Base-by-base conservation (phyloP, 2,888 invertebrate genomes). In the Sesia apiformis region DNA sequence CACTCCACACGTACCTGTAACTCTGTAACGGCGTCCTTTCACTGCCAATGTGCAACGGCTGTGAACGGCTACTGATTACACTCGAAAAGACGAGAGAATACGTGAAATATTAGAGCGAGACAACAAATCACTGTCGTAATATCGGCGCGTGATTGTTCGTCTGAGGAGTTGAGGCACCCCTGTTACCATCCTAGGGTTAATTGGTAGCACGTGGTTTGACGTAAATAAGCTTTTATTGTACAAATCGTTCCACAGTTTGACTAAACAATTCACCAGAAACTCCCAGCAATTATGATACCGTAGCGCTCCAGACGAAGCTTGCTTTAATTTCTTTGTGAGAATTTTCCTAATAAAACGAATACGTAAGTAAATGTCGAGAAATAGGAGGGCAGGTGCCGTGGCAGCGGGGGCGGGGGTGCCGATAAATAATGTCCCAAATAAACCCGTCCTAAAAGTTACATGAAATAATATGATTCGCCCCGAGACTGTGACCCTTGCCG, bases 331-430 rank as follows among this genome's bases (percentile, higher is more conserved):
- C 68, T 70, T 63, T 60, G 57, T 4, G 56, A 55, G 60, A 67
- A 62, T 66, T 65, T 63, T 63, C 58, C 58, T 58, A 56, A 59
- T 60, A 61, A 61, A 70, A 67, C 62, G 62, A 64, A 66, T 63
- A 60, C 62, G 62, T 63, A 69, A 70, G 65, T 70, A 71, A 73
- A 73, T 72, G 69, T 60, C 60, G 62, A 66, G 69, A 67, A 72
- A 72, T 67, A 70, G 67, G 66, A 62, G 65, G 61, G 65, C 74
- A 75, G 75, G 72, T 73, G 75, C 69, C 52, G 55, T 53, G 57
- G 64, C 60, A 3, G 60, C 40, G 52, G 60, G 23, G 50, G 63
- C 58, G 55, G 63, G 55, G 63, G 54, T 51, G 56, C 57, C 66
- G 56, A 74, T 74, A 76, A 75, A 77, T 75, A 69, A 72, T 63